phyloP scores from a whole-genome alignment of 2,797 vertebrate species.

The Gallinago nigripennis region DNA sequence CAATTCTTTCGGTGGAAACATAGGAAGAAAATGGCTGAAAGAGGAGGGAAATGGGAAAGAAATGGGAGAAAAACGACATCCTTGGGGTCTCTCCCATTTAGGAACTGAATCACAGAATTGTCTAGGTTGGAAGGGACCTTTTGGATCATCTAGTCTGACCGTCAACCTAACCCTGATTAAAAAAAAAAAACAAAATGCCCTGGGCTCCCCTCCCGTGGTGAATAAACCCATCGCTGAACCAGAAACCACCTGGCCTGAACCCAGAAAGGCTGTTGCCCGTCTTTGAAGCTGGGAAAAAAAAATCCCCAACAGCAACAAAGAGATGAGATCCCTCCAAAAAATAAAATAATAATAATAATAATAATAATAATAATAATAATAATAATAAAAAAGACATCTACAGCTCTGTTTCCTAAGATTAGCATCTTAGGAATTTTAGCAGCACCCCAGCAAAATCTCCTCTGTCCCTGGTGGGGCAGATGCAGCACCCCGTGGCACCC shows the following conservation, averaged over 20 bases:
- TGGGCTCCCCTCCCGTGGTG: background rate
- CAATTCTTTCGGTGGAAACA: rapidly evolving
- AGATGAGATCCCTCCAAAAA: background rate
- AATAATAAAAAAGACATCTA: no score
- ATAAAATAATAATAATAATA: no score
- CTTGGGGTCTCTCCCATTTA: rapidly evolving
- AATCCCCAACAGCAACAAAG: no score
- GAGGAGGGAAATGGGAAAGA: background rate
- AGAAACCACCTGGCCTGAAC: background rate
- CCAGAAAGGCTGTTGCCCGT: rapidly evolving
- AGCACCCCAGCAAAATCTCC: background rate
- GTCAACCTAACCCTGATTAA: no score
- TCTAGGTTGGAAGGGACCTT: no score
- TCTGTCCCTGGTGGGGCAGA: rapidly evolving
- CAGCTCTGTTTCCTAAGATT: background rate
- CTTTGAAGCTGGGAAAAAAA: background rate
- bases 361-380: no score
- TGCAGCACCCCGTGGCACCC: background rate
- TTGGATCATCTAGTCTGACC: no score
- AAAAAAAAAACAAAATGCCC: no score
- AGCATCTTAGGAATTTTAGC: background rate
- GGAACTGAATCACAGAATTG: background rate
- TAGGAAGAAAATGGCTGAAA: background rate
- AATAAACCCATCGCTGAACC: background rate
- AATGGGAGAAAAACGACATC: background rate